Conservation (phyloP, 2,797 vertebrate genomes). For the Sitta carolinensis region DNA sequence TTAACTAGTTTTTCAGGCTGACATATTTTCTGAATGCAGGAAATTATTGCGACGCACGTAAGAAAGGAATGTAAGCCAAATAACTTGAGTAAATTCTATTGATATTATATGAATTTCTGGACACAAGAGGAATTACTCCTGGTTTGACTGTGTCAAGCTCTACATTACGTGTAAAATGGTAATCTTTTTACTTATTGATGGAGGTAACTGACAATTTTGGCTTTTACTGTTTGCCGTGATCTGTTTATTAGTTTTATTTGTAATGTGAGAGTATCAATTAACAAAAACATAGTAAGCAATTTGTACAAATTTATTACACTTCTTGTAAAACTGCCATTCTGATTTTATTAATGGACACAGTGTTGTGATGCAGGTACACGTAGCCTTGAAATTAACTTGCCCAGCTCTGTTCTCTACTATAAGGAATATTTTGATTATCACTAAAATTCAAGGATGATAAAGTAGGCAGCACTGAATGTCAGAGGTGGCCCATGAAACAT, state of each 20-base stretch:
- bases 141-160: neutral
- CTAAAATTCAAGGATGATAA: neutral
- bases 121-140: neutral
- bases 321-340: neutral
- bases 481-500: neutral
- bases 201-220: neutral
- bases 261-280: neutral
- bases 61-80: neutral
- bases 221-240: neutral
- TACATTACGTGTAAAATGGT: neutral
- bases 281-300: neutral
- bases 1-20: neutral
- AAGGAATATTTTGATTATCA: neutral
- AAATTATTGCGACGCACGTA: neutral
- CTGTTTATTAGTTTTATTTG: neutral
- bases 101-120: neutral
- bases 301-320: neutral
- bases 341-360: neutral
- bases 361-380: neutral
- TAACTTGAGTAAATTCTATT: neutral
- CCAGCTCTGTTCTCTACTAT: neutral
- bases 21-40: neutral
- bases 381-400: neutral
- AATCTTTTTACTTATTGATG: neutral
- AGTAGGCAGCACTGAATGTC: neutral